phyloP scores from a whole-genome alignment of 2,888 invertebrate species.

The Pollenia griseotomentosa region DNA sequence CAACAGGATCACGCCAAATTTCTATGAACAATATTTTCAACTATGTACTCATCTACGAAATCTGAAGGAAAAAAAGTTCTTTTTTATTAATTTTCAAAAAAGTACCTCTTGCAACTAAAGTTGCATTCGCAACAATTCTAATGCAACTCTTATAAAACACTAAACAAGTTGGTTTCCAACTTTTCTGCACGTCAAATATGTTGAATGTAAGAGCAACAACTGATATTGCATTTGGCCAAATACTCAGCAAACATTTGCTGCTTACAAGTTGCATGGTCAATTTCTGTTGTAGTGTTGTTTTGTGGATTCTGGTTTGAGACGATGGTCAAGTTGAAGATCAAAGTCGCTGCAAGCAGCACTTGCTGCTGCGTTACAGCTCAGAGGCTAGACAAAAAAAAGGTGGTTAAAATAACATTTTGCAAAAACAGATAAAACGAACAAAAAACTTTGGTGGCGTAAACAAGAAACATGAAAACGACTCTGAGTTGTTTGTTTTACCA shows the following conservation, averaged over 20 bases:
- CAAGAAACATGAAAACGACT: conserved; percentile 10
- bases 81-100: background rate
- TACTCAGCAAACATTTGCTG: conserved; percentile 14
- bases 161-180: conserved; percentile 50
- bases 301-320: conserved; percentile 32
- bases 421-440: conserved; percentile 43
- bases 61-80: no score
- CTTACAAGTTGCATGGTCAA: conserved; percentile 52
- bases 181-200: background rate
- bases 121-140: background rate
- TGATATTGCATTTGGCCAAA: conserved; percentile 56
- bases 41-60: no score
- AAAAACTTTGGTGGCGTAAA: background rate
- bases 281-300: conserved; percentile 20
- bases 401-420: conserved; percentile 34
- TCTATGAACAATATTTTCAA: no score
- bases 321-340: conserved; percentile 77
- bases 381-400: background rate
- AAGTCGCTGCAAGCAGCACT: conserved; percentile 51
- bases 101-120: conserved; percentile 18
- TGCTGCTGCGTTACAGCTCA: background rate
- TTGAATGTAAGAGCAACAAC: conserved; percentile 24
- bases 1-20: no score
- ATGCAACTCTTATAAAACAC: background rate
- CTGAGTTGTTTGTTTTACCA: conserved; percentile 1